Conservation (phyloP, 2,888 invertebrate genomes). For the Zaprionus obscuricornis region DNA sequence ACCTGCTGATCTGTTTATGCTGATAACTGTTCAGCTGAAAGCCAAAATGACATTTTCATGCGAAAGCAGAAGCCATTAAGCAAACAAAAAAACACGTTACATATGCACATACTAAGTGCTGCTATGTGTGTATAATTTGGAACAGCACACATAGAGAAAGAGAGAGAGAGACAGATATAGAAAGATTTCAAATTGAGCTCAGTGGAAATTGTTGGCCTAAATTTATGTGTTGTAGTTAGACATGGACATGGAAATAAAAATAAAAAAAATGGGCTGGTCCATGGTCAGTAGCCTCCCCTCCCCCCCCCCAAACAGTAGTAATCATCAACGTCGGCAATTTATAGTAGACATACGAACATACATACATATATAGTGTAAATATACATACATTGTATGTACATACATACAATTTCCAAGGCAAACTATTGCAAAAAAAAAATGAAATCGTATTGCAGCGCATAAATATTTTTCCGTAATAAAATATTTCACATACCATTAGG, state of each 20-base stretch:
- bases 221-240: conserved; percentile 9
- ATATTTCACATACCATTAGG: too few relatives aligned
- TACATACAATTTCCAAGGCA: conserved; percentile 25
- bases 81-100: conserved; percentile 62
- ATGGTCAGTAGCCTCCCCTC: conserved; percentile 13
- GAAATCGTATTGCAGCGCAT: too few relatives aligned
- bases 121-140: conserved; percentile 52
- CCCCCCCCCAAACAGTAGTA: neutral
- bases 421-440: too few relatives aligned
- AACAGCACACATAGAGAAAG: too few relatives aligned
- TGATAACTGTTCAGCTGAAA: conserved; percentile 26
- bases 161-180: too few relatives aligned
- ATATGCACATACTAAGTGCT: too few relatives aligned
- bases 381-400: too few relatives aligned
- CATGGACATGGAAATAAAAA: too few relatives aligned
- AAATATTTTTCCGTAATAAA: too few relatives aligned
- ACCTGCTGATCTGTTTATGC: conserved; percentile 42
- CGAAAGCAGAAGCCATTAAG: conserved; percentile 34
- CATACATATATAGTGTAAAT: too few relatives aligned
- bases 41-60: conserved; percentile 48
- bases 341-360: too few relatives aligned
- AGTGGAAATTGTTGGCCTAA: conserved; percentile 39
- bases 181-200: conserved; percentile 18
- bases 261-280: conserved; percentile 38
- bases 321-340: conserved; percentile 4